These are phyloP conservation scores for Mungos mungo DNA, from an alignment of 2,113 vertebrate species.

Conservation along the genomic window DNA sequence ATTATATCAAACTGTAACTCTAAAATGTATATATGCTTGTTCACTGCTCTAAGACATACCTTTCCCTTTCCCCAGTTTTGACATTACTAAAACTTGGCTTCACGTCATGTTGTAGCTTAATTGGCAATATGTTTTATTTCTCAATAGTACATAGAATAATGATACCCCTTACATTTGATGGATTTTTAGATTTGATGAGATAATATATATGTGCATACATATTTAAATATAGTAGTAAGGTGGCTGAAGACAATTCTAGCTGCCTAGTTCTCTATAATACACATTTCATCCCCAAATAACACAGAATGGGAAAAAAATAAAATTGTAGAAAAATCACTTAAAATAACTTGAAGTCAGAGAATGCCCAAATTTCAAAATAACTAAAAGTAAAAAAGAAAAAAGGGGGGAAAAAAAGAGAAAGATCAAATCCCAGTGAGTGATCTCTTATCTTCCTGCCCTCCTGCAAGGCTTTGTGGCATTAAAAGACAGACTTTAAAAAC, in stretches of 20 bases:
- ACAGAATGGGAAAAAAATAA: background rate
- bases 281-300: background rate
- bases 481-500: background rate
- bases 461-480: background rate
- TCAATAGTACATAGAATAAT: background rate
- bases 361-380: background rate
- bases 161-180: background rate
- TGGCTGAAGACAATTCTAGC: background rate
- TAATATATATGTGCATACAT: background rate
- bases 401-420: background rate
- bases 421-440: background rate
- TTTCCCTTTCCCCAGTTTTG: background rate
- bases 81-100: background rate
- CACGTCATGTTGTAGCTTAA: background rate
- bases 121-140: background rate
- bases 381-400: background rate
- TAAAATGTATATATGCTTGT: background rate
- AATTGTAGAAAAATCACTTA: background rate
- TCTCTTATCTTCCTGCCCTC: background rate
- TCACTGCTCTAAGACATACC: background rate
- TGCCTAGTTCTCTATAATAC: background rate
- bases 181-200: background rate
- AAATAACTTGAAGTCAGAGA: background rate
- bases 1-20: background rate
- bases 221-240: background rate